These are phyloP conservation scores for Tanypteryx hageni DNA, from an alignment of 2,888 invertebrate genomes.

Conservation along the genomic window DNA sequence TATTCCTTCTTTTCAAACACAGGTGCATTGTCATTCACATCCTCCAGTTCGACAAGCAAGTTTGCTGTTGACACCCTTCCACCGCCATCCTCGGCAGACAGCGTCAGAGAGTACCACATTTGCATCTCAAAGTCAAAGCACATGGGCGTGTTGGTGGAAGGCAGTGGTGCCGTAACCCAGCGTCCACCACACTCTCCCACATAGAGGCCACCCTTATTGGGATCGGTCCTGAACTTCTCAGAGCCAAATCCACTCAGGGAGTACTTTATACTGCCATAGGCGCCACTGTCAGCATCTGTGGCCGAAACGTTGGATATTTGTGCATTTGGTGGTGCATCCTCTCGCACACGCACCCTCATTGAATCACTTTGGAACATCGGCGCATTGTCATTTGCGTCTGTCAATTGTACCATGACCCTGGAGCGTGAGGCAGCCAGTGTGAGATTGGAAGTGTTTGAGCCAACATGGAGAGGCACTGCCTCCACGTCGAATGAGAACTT, in stretches of 20 bases:
- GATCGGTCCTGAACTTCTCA: slow-evolving; percentile 85
- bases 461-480: slow-evolving; percentile 22
- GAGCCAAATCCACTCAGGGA: slow-evolving; percentile 87
- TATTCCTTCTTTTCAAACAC: slow-evolving; percentile 84
- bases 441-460: not conserved
- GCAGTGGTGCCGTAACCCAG: not conserved
- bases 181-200: slow-evolving; percentile 75
- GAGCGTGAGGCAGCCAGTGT: slow-evolving; percentile 74
- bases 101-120: slow-evolving; percentile 86
- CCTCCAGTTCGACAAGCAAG: slow-evolving; percentile 83
- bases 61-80: slow-evolving; percentile 84
- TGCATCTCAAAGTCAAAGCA: slow-evolving; percentile 87
- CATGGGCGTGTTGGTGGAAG: slow-evolving; percentile 2
- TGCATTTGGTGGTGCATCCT: slow-evolving; percentile 80
- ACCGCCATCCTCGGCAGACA: slow-evolving; percentile 89
- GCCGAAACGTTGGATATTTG: slow-evolving; percentile 83
- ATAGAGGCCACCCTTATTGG: slow-evolving; percentile 81
- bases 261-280: slow-evolving; percentile 85
- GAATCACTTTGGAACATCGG: slow-evolving; percentile 82
- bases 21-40: slow-evolving; percentile 88
- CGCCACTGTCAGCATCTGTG: slow-evolving; percentile 84
- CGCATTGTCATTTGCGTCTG: slow-evolving; percentile 89
- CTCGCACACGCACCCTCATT: slow-evolving; percentile 82
- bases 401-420: slow-evolving; percentile 80
- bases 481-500: slow-evolving; percentile 80